Base-by-base conservation (phyloP, 2,113 vertebrate genomes). In the Salvelinus fontinalis region DNA sequence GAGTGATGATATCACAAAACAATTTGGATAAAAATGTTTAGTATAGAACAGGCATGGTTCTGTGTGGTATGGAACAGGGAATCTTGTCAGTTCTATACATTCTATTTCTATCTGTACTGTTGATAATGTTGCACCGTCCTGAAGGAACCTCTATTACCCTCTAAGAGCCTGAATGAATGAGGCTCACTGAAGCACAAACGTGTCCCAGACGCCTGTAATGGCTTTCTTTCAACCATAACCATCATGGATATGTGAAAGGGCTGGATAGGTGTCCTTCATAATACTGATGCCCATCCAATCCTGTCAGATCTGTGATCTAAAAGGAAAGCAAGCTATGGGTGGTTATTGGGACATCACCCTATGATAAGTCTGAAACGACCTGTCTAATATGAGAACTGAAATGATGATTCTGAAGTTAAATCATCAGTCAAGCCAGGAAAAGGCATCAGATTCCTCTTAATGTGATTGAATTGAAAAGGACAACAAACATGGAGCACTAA, bases 401-500 rank as follows among this genome's bases (percentile, higher is more conserved):
- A 54, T 4, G 51, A 54, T 5, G 3, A 1, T 54, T 16, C 49
- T 54, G 49, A 54, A 11, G 39, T 9, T 44, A 2, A 44, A 44
- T 44, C 39, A 44, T 57, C 54, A 57, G 13, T 16, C 5, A 20
- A 62, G 12, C 6, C 59, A 22, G 59, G 18, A n/a, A 57, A 57
- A 57, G 39, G 39, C 16, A 57, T 57, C 39, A 2, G 39, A 44
- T 57, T 57, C 18, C 14, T 16, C 54, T 57, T 62, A 24, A 62
- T 22, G 59, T n/a, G n/a, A 62, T n/a, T 24, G 7, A n/a, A 24
- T 24, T 62, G 7, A 22, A 54, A 54, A 24, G n/a, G 59, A 24
- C 59, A 3, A 12, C 48, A 13, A 79, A 83, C 78, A 71, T 81
- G 78, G 84, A 92, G 89, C 86, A 89, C 84, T 91, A 89, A 86